Evolutionary conservation across 2,888 invertebrate species (phyloP), one percentile per base, ranked within the genome.

Genomic region (Tenodera sinensis): DNA sequence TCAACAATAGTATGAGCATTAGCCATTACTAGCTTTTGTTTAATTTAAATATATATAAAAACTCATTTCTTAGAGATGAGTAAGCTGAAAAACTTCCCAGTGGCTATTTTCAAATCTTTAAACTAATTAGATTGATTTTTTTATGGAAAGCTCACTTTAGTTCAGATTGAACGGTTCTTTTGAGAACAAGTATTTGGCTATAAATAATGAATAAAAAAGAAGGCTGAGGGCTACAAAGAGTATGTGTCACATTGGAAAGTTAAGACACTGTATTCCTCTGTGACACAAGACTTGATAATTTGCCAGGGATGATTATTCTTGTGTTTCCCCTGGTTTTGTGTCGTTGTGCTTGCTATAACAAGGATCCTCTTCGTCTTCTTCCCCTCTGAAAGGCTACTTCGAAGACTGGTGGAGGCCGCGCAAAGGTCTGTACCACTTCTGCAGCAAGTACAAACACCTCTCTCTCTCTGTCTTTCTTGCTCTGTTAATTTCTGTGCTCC

Each of bases 361-460:
- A 95, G 95, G 95, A 95, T 95, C 95, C 94, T 94, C 94, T 93
- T 95, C 95, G 94, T 94, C 94, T 96, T 97, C 97, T 96, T 97
- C 97, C 97, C 97, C 97, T 97, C 97, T 92, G 91, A 92, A 93
- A 98, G 98, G 98, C 96, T 98, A 98, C 96, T 97, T 97, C 97
- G 98, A 98, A 97, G 98, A 98, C 96, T 98, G 98, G 98, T 98
- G 98, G 97, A 97, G 98, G 95, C 98, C 98, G 94, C 96, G 98
- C 94, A 98, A 98, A 98, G 98, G 98, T 98, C 96, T 96, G 95
- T 95, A 94, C 87, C 83, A 12, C 42, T 28, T 47, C 25, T n/a
- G 28, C 20, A 30, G 81, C 30, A 88, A 81, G 34, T 54, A 81
- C 30, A 88, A 81, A 28, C 28, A 81, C 9, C 87, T 84, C 30